Evolutionary conservation across 2,113 vertebrate genomes (phyloP).

Genomic region (Rhinopomastus cyanomelas): DNA sequence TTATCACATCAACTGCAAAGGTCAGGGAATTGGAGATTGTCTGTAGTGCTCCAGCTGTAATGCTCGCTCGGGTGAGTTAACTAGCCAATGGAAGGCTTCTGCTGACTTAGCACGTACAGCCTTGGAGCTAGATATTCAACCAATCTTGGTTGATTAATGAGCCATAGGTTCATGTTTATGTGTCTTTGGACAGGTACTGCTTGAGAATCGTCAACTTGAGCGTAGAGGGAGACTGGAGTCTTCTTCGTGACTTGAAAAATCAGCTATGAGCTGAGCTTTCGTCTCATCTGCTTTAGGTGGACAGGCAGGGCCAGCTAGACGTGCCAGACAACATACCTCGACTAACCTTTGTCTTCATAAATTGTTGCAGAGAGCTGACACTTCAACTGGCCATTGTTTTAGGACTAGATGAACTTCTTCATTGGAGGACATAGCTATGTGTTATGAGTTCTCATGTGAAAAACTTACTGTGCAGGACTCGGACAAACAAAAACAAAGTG

Average conservation of each 20-base stretch:
- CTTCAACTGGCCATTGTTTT: neutral
- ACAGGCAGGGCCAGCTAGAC: neutral
- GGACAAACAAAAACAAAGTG: neutral
- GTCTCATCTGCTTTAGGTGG: fast-evolving
- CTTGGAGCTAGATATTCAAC: neutral
- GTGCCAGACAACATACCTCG: neutral
- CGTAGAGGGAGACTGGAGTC: neutral
- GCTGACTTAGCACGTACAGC: neutral
- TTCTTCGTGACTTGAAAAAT: neutral
- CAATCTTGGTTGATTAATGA: neutral
- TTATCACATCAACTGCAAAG: conserved; percentile 22
- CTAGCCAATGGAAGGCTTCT: neutral
- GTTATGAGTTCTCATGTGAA: neutral
- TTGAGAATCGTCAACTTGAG: neutral
- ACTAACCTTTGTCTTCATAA: neutral
- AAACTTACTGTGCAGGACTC: neutral
- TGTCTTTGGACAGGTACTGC: neutral
- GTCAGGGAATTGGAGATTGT: neutral
- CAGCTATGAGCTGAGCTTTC: neutral
- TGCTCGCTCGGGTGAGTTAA: neutral
- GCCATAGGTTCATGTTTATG: neutral
- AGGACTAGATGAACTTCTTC: too few relatives aligned
- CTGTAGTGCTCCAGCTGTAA: neutral
- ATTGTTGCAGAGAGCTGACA: neutral
- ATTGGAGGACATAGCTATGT: neutral